Evolutionary conservation across 2,113 vertebrate genomes (phyloP).

Genomic region (Mustela nigripes): DNA sequence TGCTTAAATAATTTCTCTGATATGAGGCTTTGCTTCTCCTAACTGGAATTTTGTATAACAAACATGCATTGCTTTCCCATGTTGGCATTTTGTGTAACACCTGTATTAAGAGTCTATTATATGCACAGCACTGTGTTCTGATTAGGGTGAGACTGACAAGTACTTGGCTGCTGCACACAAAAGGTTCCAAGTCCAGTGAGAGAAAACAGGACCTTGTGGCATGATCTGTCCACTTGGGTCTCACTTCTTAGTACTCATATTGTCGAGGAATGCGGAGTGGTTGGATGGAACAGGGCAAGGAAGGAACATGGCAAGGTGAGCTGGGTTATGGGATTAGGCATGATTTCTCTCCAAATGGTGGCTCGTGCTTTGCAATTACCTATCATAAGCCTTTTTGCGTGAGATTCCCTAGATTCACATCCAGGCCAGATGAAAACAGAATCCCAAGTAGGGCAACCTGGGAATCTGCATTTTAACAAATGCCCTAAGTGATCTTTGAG

Average conservation of each 20-base stretch:
- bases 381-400: background rate
- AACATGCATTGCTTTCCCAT: background rate
- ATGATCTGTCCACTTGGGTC: background rate
- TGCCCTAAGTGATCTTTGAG: background rate
- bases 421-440: background rate
- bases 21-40: background rate
- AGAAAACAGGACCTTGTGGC: background rate
- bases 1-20: slow-evolving; percentile 1
- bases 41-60: background rate
- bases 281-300: background rate
- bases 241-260: background rate
- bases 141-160: background rate
- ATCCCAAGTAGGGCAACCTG: background rate
- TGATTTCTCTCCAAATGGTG: background rate
- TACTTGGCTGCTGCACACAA: background rate
- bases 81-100: background rate
- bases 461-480: background rate
- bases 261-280: background rate
- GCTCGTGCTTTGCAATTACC: background rate
- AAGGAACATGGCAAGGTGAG: background rate
- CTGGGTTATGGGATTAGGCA: background rate
- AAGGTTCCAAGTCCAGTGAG: background rate
- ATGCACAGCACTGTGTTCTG: background rate
- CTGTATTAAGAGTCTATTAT: background rate
- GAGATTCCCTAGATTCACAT: background rate